Evolutionary conservation across 2,113 vertebrate species (phyloP), one percentile per base, ranked within the genome.

Genomic region (Xiphophorus hellerii): DNA sequence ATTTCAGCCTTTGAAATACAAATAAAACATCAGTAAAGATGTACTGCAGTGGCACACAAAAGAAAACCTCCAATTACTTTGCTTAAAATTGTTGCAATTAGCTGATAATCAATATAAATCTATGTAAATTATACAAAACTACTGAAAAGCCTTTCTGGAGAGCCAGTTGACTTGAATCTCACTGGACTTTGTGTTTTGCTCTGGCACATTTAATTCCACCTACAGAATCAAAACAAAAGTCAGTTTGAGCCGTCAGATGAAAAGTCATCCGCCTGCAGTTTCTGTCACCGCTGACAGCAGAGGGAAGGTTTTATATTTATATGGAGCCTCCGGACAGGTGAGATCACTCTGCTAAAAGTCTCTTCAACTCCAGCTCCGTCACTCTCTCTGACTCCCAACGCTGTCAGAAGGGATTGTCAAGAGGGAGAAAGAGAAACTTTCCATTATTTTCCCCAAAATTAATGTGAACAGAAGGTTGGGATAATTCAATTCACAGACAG

Each of bases 241-340:
- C 67, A 70, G 54, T 77, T 76, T 48, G 9, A 62, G 54, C 69
- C 68, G 72, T 83, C 66, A 76, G 64, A 81, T 66, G 84, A 37
- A n/a, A 77, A 76, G 48, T 48, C 66, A 51, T 78, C 65, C 0
- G 15, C 62, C 80, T 51, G 37, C 37, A 81, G 71, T 66, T 61
- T 39, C 75, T 80, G 62, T 77, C 58, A 66, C 62, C 58, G 44
- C 5, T 12, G 48, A 69, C 62, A 76, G 48, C n/a, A 66, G 73
- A 73, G 27, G 4, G 64, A 29, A 68, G 68, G 62, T 37, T 67
- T 9, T 66, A 37, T 37, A 37, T 37, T 37, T 37, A 37, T 37
- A 37, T 37, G 35, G 69, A 66, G 61, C 17, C 70, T 69, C 73
- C 71, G 79, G 79, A 84, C 81, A 84, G 76, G 66, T 80, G 69